Evolutionary conservation across 1,140 invertebrate genomes (phyloP).

Genomic region (Nautilus pompilius): DNA sequence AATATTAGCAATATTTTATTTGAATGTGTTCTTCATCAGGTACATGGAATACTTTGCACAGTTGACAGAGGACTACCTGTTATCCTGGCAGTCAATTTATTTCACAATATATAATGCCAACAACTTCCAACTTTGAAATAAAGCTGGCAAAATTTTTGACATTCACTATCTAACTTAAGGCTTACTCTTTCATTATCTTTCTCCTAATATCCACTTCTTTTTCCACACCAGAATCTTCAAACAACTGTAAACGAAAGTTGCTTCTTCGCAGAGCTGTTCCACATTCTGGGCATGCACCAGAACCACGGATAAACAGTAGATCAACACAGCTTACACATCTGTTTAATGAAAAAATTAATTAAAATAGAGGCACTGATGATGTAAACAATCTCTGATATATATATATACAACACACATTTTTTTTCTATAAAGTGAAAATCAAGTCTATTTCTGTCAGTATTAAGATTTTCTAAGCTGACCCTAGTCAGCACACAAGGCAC

Average conservation of each 20-base stretch:
- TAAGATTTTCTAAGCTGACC: no score
- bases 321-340: slow-evolving; percentile 92
- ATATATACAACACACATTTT: not conserved
- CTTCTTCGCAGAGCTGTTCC: slow-evolving; percentile 77
- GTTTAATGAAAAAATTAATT: slow-evolving; percentile 12
- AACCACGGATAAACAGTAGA: slow-evolving; percentile 89
- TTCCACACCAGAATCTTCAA: slow-evolving; percentile 94
- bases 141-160: no score
- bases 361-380: not conserved
- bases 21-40: no score
- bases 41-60: no score
- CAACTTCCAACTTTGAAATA: no score
- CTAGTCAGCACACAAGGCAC: not conserved
- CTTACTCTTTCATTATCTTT: slow-evolving; percentile 69
- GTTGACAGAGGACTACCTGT: no score
- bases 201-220: slow-evolving; percentile 96
- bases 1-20: no score
- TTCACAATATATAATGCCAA: no score
- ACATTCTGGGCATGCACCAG: slow-evolving; percentile 90
- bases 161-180: no score
- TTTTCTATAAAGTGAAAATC: no score
- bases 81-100: no score
- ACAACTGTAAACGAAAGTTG: slow-evolving; percentile 91
- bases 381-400: not conserved
- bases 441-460: no score